These are phyloP conservation scores for Drosophila rellima DNA, from an alignment of 2,888 invertebrate species.

Conservation along the genomic window DNA sequence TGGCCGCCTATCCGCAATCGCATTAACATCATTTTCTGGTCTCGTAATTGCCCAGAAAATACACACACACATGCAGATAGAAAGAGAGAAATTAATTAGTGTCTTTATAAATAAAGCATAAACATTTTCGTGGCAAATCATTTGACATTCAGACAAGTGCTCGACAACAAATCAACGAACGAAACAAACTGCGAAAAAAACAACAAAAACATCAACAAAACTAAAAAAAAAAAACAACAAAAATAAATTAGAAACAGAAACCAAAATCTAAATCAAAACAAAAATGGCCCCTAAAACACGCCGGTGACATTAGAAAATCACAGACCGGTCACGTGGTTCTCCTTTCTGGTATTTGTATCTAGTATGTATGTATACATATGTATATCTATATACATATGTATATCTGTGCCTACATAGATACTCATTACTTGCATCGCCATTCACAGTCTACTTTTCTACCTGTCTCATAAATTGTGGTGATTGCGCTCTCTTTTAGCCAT, in stretches of 20 bases:
- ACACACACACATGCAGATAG: slow-evolving; percentile 6
- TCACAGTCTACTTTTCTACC: slow-evolving; percentile 8
- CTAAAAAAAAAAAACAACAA: slow-evolving; percentile 31
- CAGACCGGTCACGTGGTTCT: slow-evolving; percentile 65
- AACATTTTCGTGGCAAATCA: slow-evolving; percentile 69
- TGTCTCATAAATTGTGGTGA: slow-evolving; percentile 35
- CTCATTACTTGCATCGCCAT: slow-evolving; percentile 1
- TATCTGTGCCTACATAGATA: neutral
- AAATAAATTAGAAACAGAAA: slow-evolving; percentile 20
- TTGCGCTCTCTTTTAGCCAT: slow-evolving; percentile 21
- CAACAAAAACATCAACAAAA: slow-evolving; percentile 16
- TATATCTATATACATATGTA: neutral
- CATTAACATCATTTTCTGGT: slow-evolving; percentile 65
- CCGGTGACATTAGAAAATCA: slow-evolving; percentile 62
- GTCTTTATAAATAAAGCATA: slow-evolving; percentile 76
- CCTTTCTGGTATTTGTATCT: slow-evolving; percentile 1
- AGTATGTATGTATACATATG: neutral
- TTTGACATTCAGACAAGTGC: slow-evolving; percentile 71
- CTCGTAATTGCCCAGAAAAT: slow-evolving; percentile 49
- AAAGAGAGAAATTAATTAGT: slow-evolving; percentile 73
- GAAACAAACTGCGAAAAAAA: slow-evolving; percentile 17
- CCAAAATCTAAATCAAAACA: slow-evolving; percentile 38
- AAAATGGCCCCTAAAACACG: slow-evolving; percentile 41
- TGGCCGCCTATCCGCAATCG: slow-evolving; percentile 57
- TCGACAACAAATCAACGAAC: slow-evolving; percentile 35